Conservation (phyloP, 1,140 invertebrate species). For the Caenorhabditis elegans region WBcel235 BX284602.5:7347501-7348000, state of each 20-base stretch:
- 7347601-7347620: not conserved
- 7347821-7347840: conserved; percentile 11
- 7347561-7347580: not conserved
- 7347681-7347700: not conserved
- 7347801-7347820: not conserved
- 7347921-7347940: conserved; percentile 35
- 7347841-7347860: not conserved
- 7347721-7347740: not conserved
- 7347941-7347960: conserved; percentile 51
- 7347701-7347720: not conserved
- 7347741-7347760: not conserved
- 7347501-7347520: not conserved
- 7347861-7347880: not conserved
- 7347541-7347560: not conserved
- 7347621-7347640: not conserved
- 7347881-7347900: conserved; percentile 30
- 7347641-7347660: not conserved
- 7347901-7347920: conserved; percentile 36
- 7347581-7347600: not conserved
- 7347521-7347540: conserved; percentile 10
- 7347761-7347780: not conserved
- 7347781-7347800: not conserved
- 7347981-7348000: conserved; percentile 56
- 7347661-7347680: not conserved
- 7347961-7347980: conserved; percentile 44